Percentiles rank a stretch among this genome's conserved stretches.
Evolutionary conservation across 2,888 invertebrate species (phyloP).

Genomic region (Aricia artaxerxes): DNA sequence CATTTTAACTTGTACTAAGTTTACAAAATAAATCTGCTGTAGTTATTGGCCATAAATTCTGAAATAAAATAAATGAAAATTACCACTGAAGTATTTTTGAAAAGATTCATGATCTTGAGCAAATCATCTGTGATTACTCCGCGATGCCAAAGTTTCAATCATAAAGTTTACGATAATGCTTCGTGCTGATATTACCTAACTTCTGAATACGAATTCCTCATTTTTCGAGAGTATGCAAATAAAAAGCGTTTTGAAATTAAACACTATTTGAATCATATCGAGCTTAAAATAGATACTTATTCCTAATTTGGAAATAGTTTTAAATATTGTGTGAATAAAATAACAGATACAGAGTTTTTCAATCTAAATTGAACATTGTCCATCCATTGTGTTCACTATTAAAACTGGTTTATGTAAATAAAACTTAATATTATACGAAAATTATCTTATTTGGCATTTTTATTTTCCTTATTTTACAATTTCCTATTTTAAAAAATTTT

Average conservation of each 20-base stretch:
- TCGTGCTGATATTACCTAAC: constrained; percentile 69
- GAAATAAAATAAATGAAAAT: background rate
- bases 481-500: too few relatives aligned
- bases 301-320: too few relatives aligned
- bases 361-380: too few relatives aligned
- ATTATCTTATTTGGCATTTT: background rate
- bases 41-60: background rate
- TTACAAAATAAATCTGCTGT: background rate
- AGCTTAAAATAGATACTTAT: too few relatives aligned
- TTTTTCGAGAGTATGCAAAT: background rate
- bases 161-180: constrained; percentile 71
- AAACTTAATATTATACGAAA: too few relatives aligned
- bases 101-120: constrained; percentile 16
- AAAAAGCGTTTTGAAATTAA: too few relatives aligned
- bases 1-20: background rate
- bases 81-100: background rate
- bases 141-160: constrained; percentile 70
- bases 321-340: too few relatives aligned
- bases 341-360: too few relatives aligned
- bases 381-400: too few relatives aligned
- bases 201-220: constrained; percentile 69
- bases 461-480: background rate
- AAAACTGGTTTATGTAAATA: too few relatives aligned
- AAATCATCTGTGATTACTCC: constrained; percentile 22
- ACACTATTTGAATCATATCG: too few relatives aligned